phyloP scores from a whole-genome alignment of 1,140 invertebrate genomes.

The Holcopasites calliopsidis region DNA sequence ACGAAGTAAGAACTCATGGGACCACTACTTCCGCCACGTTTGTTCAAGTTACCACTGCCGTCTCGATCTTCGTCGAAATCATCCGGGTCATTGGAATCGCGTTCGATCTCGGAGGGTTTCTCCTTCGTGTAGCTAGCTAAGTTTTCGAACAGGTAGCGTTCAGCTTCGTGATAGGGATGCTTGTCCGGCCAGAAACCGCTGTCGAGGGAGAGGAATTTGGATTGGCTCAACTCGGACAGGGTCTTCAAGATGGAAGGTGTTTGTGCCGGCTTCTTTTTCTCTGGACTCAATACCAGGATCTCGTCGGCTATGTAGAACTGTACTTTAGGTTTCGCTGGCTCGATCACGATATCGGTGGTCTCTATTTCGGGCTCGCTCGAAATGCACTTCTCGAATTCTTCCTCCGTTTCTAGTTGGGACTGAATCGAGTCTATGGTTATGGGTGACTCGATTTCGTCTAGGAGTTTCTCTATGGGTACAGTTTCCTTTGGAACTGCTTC shows the following conservation, averaged over 20 bases:
- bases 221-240: conserved; percentile 32
- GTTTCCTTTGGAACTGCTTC: neutral
- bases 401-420: conserved; percentile 17
- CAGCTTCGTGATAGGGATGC: conserved; percentile 82
- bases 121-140: conserved; percentile 71
- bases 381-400: conserved; percentile 36
- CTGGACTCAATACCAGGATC: conserved; percentile 64
- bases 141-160: conserved; percentile 80
- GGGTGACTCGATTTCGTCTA: neutral
- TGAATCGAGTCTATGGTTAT: conserved; percentile 16
- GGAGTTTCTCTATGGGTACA: neutral
- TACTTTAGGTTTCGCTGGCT: conserved; percentile 62
- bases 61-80: conserved; percentile 82
- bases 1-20: conserved; percentile 33
- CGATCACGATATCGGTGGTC: conserved; percentile 6
- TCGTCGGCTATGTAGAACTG: conserved; percentile 74
- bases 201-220: conserved; percentile 74
- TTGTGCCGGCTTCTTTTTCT: conserved; percentile 48
- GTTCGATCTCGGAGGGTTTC: conserved; percentile 54
- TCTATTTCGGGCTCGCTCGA: conserved; percentile 20
- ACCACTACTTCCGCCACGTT: conserved; percentile 69
- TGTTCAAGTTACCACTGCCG: conserved; percentile 81
- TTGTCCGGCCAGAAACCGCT: conserved; percentile 83
- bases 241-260: conserved; percentile 33
- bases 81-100: conserved; percentile 72